Base-by-base conservation (phyloP, 2,797 vertebrate species). In the Smutsia temminckii region DNA sequence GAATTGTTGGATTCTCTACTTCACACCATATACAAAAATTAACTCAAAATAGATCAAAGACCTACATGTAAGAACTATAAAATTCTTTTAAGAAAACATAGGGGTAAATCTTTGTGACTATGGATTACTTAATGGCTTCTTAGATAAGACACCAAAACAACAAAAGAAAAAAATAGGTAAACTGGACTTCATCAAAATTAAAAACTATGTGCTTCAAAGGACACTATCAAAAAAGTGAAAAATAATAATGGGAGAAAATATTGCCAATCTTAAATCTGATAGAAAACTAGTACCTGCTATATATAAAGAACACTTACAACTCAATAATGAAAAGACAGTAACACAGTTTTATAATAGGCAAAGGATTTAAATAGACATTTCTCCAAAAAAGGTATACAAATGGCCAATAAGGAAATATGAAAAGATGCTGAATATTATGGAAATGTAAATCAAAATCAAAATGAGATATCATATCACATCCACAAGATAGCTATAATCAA, bases 381-480 rank as follows among this genome's bases (percentile, higher is more conserved):
- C 27, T 53, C 7, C 14, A 83, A 72, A 71, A 53, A 72, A 42
- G 46, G 40, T 11, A 8, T 27, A 74, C 20, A 91, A 63, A 74
- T 83, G 55, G 34, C n/a, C 32, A 72, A 32, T 51, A 72, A 72
- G 23, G 18, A 81, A 51, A 72, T 61, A 81, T 18, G 42, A 72
- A 75, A 83, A 83, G 34, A 51, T n/a, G 57, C 8, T 64, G 34
- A 27, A 32, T n/a, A 51, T 81, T 53, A 83, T 42, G 18, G 68
- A 91, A 71, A 81, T 83, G 25, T 72, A 72, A 61, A 61, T 91
- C 66, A 83, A 81, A 91, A 74, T 18, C 55, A 87, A 21, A 72
- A 81, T 83, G n/a, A 61, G 75, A 59, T 69, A 27, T 3, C 63
- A 79, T 16, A 17, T 91, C 89, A 81, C 18, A 83, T 11, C 20